These are phyloP conservation scores for Brachycybe producta DNA, from an alignment of 2,888 invertebrate species.

Conservation along the genomic window DNA sequence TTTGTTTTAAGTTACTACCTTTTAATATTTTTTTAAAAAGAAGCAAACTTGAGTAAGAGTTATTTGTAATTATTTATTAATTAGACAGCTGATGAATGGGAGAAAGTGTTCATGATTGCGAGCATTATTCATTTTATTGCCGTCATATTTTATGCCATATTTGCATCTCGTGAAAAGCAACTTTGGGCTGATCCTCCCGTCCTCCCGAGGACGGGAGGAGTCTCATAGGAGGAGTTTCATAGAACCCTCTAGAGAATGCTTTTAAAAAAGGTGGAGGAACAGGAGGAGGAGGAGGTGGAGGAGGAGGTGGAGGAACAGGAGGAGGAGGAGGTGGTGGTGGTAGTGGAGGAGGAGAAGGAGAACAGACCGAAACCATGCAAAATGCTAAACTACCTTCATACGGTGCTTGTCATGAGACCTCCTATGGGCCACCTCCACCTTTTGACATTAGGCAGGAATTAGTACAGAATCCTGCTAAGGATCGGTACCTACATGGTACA, in stretches of 20 bases:
- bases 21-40: too few relatives aligned
- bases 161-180: conserved; percentile 95
- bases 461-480: conserved; percentile 51
- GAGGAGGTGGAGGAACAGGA: too few relatives aligned
- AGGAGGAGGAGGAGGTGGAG: too few relatives aligned
- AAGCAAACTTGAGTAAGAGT: too few relatives aligned
- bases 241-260: conserved; percentile 47
- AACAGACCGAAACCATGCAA: too few relatives aligned
- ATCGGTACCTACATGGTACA: conserved; percentile 42
- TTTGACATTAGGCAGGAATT: conserved; percentile 18
- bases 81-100: conserved; percentile 64
- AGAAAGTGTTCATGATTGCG: conserved; percentile 85
- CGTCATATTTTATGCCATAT: conserved; percentile 90
- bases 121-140: conserved; percentile 90
- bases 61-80: too few relatives aligned
- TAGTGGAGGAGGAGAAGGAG: too few relatives aligned
- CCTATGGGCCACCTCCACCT: conserved; percentile 1
- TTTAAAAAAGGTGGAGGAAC: conserved; percentile 28
- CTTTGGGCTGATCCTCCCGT: conserved; percentile 90
- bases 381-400: conserved; percentile 18
- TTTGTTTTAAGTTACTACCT: too few relatives aligned
- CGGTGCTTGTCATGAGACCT: conserved; percentile 8
- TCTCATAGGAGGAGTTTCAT: conserved; percentile 44
- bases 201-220: too few relatives aligned
- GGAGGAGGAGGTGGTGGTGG: too few relatives aligned